Evolutionary conservation across 2,113 vertebrate genomes (phyloP).

Genomic region (Collichthys lucidus): DNA sequence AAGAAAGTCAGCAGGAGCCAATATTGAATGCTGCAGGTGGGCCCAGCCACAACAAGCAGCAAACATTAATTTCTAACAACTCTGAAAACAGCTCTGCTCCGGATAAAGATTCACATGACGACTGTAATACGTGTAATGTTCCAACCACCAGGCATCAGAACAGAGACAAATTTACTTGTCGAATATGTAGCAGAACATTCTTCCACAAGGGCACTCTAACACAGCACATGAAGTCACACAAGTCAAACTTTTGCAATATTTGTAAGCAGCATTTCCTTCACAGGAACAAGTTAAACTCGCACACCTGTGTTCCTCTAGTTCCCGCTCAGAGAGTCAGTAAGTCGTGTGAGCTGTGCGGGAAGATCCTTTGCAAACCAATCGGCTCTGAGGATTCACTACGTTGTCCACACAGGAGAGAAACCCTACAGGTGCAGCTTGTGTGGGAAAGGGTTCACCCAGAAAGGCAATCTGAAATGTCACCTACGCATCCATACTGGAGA

Average conservation of each 20-base stretch:
- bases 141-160: constrained; percentile 16
- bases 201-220: constrained; percentile 72
- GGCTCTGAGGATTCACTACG: constrained; percentile 70
- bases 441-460: constrained; percentile 78
- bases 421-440: constrained; percentile 71
- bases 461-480: constrained; percentile 79
- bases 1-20: constrained; percentile 55
- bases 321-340: constrained; percentile 17
- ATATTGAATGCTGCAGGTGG: constrained; percentile 25
- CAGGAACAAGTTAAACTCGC: constrained; percentile 55
- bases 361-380: constrained; percentile 74
- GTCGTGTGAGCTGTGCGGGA: constrained; percentile 73
- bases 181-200: constrained; percentile 68
- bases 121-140: constrained; percentile 31
- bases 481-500: constrained; percentile 79
- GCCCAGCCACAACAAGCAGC: constrained; percentile 11
- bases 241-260: constrained; percentile 64
- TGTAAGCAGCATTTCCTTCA: constrained; percentile 71
- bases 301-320: constrained; percentile 58
- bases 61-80: constrained; percentile 16
- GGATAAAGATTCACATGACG: constrained; percentile 15
- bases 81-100: constrained; percentile 18
- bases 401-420: constrained; percentile 79
- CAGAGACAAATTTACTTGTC: constrained; percentile 56
- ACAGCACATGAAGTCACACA: constrained; percentile 76